Evolutionary conservation across 2,888 invertebrate species (phyloP).

Genomic region (Himalopsyche kuldschensis): DNA sequence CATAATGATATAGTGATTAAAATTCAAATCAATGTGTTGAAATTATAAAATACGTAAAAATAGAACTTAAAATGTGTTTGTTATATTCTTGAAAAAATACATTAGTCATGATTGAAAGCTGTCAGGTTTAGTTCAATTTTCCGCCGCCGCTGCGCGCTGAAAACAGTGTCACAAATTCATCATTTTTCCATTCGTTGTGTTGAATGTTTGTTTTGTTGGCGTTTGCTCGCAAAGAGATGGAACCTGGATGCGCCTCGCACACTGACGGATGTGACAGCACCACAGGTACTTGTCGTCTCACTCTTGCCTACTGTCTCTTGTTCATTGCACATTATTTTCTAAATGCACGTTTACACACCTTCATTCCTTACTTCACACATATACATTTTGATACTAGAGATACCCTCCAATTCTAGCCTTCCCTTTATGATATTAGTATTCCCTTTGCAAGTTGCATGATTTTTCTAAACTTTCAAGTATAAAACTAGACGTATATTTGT

Average conservation of each 20-base stretch:
- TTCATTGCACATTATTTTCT: not conserved
- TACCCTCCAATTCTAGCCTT: not conserved
- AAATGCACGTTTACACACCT: not conserved
- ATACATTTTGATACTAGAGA: not conserved
- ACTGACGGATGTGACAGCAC: conserved; percentile 92
- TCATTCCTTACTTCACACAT: not conserved
- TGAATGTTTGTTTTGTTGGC: conserved; percentile 38
- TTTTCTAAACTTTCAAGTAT: not conserved
- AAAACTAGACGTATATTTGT: too few species aligned
- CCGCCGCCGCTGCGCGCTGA: not conserved
- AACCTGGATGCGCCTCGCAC: conserved; percentile 88
- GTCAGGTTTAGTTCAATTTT: not conserved
- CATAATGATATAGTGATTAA: too few species aligned
- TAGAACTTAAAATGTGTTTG: too few species aligned
- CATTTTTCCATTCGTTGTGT: conserved; percentile 8
- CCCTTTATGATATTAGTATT: not conserved
- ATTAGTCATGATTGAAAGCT: not conserved
- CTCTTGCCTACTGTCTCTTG: not conserved
- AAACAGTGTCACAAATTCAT: not conserved
- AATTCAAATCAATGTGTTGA: too few species aligned
- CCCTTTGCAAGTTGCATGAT: not conserved
- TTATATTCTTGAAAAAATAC: too few species aligned
- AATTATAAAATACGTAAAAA: too few species aligned
- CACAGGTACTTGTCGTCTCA: conserved; percentile 65
- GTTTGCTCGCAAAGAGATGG: conserved; percentile 67